phyloP scores from a whole-genome alignment of 1,140 invertebrate genomes.

The Megathymus violae region DNA sequence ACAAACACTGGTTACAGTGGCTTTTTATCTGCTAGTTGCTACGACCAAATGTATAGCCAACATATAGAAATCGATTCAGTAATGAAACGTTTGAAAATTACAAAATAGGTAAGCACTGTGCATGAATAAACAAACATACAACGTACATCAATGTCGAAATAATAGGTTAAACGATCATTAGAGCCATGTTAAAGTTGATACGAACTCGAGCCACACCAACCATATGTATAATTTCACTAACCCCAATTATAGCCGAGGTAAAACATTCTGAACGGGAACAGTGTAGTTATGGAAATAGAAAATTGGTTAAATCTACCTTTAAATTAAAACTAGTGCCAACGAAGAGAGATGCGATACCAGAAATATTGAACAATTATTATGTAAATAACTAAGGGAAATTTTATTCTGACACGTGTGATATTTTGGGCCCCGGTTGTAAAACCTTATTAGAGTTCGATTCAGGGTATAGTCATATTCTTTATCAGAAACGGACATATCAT shows the following conservation, averaged over 20 bases:
- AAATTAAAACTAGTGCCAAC: neutral
- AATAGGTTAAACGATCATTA: slow-evolving; percentile 4
- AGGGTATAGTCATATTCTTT: too few relatives aligned
- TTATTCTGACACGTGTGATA: neutral
- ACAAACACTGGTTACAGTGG: too few relatives aligned
- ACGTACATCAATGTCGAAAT: slow-evolving; percentile 13
- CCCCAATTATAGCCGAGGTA: slow-evolving; percentile 3
- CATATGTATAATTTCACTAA: slow-evolving; percentile 24
- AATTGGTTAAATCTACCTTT: slow-evolving; percentile 14
- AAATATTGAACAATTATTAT: neutral
- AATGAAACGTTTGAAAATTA: neutral
- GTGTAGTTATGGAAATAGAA: slow-evolving; percentile 20
- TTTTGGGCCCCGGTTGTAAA: too few relatives aligned
- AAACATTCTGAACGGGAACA: slow-evolving; percentile 5
- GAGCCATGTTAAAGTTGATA: slow-evolving; percentile 4
- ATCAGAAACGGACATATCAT: too few relatives aligned
- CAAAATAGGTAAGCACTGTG: neutral
- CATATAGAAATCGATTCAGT: neutral
- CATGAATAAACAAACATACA: slow-evolving; percentile 10
- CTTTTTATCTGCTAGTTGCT: too few relatives aligned
- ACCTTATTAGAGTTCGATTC: too few relatives aligned
- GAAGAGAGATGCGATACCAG: neutral
- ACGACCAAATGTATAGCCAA: too few relatives aligned
- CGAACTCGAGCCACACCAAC: neutral
- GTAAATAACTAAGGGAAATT: neutral